A percentile compares a stretch with the other conserved stretches of the same genome.
Evolutionary conservation across 1,140 invertebrate species (phyloP).

Genomic region (Scaptomyza pallida): DNA sequence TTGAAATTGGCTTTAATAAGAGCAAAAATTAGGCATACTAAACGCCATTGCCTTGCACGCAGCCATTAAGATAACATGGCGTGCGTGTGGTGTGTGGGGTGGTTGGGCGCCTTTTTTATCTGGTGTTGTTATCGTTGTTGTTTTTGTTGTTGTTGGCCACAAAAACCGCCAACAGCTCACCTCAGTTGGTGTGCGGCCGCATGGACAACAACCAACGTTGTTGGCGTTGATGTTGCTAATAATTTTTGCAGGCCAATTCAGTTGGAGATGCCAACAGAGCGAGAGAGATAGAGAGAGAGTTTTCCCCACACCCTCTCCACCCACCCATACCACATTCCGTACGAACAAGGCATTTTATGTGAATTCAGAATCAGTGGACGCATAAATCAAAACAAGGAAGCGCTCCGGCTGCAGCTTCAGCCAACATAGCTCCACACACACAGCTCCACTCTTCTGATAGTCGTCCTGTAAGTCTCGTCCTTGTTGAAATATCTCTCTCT

Average conservation of each 20-base stretch:
- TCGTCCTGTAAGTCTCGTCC: not conserved
- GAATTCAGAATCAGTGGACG: conserved; percentile 44
- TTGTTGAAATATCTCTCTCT: not conserved
- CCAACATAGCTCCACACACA: not conserved
- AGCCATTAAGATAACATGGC: conserved; percentile 48
- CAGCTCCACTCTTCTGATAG: conserved; percentile 16
- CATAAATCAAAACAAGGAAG: conserved; percentile 58
- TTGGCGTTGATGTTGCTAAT: conserved; percentile 51
- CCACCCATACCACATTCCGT: not conserved
- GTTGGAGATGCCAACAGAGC: not conserved
- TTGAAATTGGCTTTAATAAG: conserved; percentile 25
- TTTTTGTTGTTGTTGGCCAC: conserved; percentile 18
- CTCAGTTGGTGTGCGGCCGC: conserved; percentile 35
- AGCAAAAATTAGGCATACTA: conserved; percentile 37
- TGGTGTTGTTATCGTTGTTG: not conserved
- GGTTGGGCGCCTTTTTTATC: not conserved
- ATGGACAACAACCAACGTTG: conserved; percentile 2
- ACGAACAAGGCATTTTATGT: conserved; percentile 32
- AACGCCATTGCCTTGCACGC: conserved; percentile 31
- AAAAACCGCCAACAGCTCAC: conserved; percentile 54
- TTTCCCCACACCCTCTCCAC: not conserved
- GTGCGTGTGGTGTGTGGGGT: conserved; percentile 17
- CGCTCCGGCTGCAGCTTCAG: conserved; percentile 15
- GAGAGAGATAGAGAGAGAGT: not conserved
- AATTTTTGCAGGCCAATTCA: conserved; percentile 24